A percentile compares a stretch with the other conserved stretches of the same genome.
phyloP scores from a whole-genome alignment of 2,113 vertebrate genomes.

The Lamprotornis superbus region DNA sequence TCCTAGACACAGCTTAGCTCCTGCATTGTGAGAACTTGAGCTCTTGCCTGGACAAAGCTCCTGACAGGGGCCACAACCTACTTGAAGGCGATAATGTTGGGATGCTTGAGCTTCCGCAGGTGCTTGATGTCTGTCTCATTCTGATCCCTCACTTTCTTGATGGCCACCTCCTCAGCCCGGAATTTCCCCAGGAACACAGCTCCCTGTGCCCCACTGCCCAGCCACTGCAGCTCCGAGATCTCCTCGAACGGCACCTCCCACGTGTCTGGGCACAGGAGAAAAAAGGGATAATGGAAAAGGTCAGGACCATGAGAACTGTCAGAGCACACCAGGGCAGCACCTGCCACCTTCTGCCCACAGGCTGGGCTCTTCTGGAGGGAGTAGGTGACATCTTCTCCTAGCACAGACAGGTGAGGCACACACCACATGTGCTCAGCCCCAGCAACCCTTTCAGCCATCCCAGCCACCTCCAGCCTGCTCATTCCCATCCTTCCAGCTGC shows the following conservation, averaged over 20 bases:
- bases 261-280: slow-evolving; percentile 79
- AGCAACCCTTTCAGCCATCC: not conserved
- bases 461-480: not conserved
- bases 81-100: slow-evolving; percentile 99
- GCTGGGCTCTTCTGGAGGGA: not conserved
- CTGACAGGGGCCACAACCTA: slow-evolving; percentile 63
- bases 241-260: slow-evolving; percentile 99
- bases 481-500: not conserved
- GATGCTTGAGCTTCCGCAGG: slow-evolving; percentile 94
- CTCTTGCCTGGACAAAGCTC: not conserved
- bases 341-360: not conserved
- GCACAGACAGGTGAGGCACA: not conserved
- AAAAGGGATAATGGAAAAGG: rapidly evolving
- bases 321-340: not conserved
- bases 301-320: not conserved
- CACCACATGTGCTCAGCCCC: rapidly evolving
- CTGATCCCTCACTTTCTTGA: slow-evolving; percentile 98
- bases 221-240: slow-evolving; percentile 98
- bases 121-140: slow-evolving; percentile 99
- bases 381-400: not conserved
- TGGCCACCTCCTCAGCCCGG: slow-evolving; percentile 93
- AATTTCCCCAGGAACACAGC: slow-evolving; percentile 97
- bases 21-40: not conserved
- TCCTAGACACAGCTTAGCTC: not conserved
- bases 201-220: slow-evolving; percentile 95